Percentiles rank a stretch among this genome's conserved stretches.
Conservation (phyloP, 2,113 vertebrate species). For the Bostrychus sinensis region DNA sequence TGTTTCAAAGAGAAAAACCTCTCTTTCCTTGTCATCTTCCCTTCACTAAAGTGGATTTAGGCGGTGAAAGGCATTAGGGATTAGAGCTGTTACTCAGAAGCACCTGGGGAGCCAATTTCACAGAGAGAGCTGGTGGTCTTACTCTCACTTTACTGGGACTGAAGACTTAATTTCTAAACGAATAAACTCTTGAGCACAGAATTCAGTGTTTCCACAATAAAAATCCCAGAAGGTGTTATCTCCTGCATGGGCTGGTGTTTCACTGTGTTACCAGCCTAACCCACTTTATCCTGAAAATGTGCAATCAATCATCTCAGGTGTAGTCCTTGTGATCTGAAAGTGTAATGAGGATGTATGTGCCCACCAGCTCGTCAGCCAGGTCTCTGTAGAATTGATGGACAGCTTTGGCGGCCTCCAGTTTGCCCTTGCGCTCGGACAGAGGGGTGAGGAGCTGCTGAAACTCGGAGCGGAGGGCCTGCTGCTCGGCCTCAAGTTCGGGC, state of each 20-base stretch:
- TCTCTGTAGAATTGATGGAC: constrained; percentile 90
- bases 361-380: constrained; percentile 91
- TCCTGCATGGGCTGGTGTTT: too few species aligned
- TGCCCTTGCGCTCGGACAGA: constrained; percentile 83
- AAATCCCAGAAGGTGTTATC: constrained; percentile 9
- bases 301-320: constrained; percentile 14
- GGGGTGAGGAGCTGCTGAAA: constrained; percentile 88
- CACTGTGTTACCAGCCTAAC: too few species aligned
- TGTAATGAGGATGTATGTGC: constrained; percentile 34
- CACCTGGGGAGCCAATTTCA: constrained; percentile 49
- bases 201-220: constrained; percentile 16
- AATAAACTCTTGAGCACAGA: constrained; percentile 30
- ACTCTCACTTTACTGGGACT: constrained; percentile 27
- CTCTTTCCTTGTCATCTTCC: constrained; percentile 26
- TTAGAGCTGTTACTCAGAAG: constrained; percentile 41
- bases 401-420: constrained; percentile 84
- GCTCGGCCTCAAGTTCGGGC: constrained; percentile 77
- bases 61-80: constrained; percentile 40
- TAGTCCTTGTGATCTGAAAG: constrained; percentile 6
- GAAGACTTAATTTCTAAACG: constrained; percentile 43
- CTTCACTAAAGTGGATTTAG: constrained; percentile 38
- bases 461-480: constrained; percentile 80
- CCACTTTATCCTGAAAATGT: constrained; percentile 16
- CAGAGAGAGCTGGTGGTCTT: constrained; percentile 15
- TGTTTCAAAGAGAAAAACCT: constrained; percentile 27